Evolutionary conservation across 2,113 vertebrate genomes (phyloP).

Genomic region (Lagopus muta): DNA sequence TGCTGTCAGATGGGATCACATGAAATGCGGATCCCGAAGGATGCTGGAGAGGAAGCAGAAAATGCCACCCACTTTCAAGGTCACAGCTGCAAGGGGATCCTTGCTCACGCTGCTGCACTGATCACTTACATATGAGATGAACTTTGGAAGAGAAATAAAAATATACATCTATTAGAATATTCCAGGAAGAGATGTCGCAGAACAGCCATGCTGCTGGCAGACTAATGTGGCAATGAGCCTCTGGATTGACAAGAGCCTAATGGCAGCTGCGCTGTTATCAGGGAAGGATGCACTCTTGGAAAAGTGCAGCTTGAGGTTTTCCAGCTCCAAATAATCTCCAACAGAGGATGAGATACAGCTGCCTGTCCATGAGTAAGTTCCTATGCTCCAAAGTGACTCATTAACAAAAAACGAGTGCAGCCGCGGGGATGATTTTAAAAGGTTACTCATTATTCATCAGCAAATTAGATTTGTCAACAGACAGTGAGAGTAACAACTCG

Average conservation of each 20-base stretch:
- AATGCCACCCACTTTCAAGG: conserved; percentile 71
- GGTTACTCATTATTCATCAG: not conserved
- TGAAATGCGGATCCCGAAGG: conserved; percentile 31
- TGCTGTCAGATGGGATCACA: conserved; percentile 25
- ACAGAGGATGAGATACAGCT: conserved; percentile 16
- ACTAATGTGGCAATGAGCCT: not conserved
- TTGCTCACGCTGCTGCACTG: conserved; percentile 18
- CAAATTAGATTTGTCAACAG: conserved; percentile 13
- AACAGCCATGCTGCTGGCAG: not conserved
- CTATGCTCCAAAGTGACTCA: not conserved
- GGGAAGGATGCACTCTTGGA: not conserved
- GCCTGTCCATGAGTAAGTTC: not conserved
- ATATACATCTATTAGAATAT: not conserved
- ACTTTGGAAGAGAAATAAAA: not conserved
- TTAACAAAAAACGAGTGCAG: not conserved
- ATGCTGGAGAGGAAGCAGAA: conserved; percentile 56
- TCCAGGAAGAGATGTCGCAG: not conserved
- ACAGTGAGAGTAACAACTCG: not conserved
- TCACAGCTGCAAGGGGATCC: conserved; percentile 68
- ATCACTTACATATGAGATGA: conserved; percentile 61
- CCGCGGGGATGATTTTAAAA: not conserved
- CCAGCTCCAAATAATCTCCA: not conserved
- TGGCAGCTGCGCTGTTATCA: not conserved
- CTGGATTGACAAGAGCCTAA: not conserved
- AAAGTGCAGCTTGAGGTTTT: not conserved